Evolutionary conservation across 1,140 invertebrate species (phyloP).

Genomic region (Bombus polaris): DNA sequence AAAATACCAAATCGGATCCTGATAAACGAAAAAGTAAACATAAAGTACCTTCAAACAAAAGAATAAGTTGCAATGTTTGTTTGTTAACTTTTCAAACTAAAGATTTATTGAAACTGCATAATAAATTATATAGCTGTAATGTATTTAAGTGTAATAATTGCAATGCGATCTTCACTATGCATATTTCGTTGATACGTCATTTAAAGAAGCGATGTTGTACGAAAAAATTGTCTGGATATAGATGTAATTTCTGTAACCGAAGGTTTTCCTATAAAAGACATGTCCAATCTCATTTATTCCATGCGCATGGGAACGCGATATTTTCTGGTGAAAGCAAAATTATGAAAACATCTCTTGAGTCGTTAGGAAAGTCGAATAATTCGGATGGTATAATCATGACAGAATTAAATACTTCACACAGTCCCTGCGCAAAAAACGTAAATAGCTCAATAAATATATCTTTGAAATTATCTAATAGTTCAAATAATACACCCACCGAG

Average conservation of each 20-base stretch:
- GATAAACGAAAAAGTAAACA: not conserved
- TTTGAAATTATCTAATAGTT: too few relatives aligned
- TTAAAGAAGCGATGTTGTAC: rapidly evolving
- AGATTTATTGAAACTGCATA: not conserved
- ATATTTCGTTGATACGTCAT: not conserved
- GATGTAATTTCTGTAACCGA: constrained; percentile 33
- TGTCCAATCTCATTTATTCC: constrained; percentile 50
- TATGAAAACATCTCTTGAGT: not conserved
- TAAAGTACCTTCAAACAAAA: too few relatives aligned
- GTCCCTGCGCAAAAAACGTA: rapidly evolving
- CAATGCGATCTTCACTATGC: not conserved
- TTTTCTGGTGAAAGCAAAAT: rapidly evolving
- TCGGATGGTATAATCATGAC: rapidly evolving
- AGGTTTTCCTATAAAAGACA: rapidly evolving
- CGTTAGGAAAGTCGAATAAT: not conserved
- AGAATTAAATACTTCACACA: not conserved
- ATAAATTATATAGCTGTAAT: not conserved
- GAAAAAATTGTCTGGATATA: rapidly evolving
- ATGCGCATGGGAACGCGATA: constrained; percentile 6
- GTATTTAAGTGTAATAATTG: not conserved
- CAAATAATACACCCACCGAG: too few relatives aligned
- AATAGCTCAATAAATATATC: too few relatives aligned
- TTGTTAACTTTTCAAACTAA: not conserved
- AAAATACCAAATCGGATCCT: not conserved
- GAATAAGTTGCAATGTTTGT: constrained; percentile 1